Evolutionary conservation across 2,888 invertebrate species (phyloP).

Genomic region (Julus scandinavius): DNA sequence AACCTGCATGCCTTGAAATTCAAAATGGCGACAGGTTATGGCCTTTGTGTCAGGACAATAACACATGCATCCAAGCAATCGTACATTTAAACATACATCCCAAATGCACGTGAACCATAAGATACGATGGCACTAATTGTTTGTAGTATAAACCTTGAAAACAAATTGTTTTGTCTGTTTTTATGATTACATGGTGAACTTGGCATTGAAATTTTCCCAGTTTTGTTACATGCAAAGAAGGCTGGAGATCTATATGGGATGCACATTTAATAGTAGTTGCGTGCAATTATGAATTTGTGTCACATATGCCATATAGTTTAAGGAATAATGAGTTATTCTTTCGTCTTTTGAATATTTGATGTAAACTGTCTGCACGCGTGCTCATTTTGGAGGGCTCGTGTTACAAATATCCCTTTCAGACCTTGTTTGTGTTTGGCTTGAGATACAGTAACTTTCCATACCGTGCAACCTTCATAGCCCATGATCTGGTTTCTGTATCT

Average conservation of each 20-base stretch:
- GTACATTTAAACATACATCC: too few relatives aligned
- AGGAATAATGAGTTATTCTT: background rate
- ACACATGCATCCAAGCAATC: too few relatives aligned
- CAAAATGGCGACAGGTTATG: background rate
- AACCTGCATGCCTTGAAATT: background rate
- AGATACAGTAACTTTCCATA: background rate
- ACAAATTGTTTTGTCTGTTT: background rate
- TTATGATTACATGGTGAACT: background rate
- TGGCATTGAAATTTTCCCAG: background rate
- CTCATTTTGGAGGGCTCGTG: background rate
- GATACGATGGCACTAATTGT: background rate
- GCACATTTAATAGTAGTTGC: slow-evolving; percentile 15
- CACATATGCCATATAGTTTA: background rate
- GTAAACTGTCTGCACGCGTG: background rate
- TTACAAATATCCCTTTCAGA: background rate
- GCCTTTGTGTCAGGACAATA: background rate
- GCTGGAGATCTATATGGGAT: background rate
- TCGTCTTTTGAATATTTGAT: slow-evolving; percentile 19
- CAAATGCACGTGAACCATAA: background rate
- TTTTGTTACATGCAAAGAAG: background rate
- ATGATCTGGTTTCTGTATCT: background rate
- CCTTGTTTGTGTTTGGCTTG: background rate
- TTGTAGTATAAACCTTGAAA: background rate
- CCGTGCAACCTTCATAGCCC: background rate
- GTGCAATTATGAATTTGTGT: slow-evolving; percentile 10